Conservation (phyloP, 2,888 invertebrate species). For the Plebejus argus region DNA sequence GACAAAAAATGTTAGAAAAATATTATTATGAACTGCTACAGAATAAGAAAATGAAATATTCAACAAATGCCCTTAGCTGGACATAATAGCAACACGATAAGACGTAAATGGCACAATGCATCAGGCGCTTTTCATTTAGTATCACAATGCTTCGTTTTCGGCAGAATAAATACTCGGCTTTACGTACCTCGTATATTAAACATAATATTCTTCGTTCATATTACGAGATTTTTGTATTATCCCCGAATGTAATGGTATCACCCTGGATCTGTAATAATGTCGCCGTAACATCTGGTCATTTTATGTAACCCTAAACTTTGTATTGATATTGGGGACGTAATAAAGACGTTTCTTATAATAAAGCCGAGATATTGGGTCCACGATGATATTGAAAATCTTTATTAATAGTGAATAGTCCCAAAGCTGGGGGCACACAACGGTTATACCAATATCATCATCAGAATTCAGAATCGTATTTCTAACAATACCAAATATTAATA, state of each 20-base stretch:
- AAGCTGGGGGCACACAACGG: not conserved
- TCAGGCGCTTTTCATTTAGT: slow-evolving; percentile 1
- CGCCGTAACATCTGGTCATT: slow-evolving; percentile 10
- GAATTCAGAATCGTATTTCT: no score
- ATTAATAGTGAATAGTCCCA: slow-evolving; percentile 2
- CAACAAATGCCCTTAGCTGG: not conserved
- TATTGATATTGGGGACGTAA: slow-evolving; percentile 13
- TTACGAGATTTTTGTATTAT: slow-evolving; percentile 13
- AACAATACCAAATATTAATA: no score
- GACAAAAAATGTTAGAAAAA: no score
- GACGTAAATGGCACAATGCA: not conserved
- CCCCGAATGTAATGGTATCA: slow-evolving; percentile 3
- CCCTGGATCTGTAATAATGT: not conserved
- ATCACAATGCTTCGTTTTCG: slow-evolving; percentile 9
- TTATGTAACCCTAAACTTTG: slow-evolving; percentile 19
- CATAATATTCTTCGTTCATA: slow-evolving; percentile 10
- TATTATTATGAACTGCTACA: no score
- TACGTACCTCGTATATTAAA: slow-evolving; percentile 1
- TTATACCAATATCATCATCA: not conserved
- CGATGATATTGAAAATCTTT: slow-evolving; percentile 10
- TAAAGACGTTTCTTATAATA: slow-evolving; percentile 16
- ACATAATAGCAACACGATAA: not conserved
- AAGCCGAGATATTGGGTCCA: slow-evolving; percentile 1
- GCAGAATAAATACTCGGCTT: slow-evolving; percentile 13
- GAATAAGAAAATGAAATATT: not conserved